These are phyloP conservation scores for Lordiphosa andalusiaca DNA, from an alignment of 2,888 invertebrate genomes.

Conservation along the genomic window DNA sequence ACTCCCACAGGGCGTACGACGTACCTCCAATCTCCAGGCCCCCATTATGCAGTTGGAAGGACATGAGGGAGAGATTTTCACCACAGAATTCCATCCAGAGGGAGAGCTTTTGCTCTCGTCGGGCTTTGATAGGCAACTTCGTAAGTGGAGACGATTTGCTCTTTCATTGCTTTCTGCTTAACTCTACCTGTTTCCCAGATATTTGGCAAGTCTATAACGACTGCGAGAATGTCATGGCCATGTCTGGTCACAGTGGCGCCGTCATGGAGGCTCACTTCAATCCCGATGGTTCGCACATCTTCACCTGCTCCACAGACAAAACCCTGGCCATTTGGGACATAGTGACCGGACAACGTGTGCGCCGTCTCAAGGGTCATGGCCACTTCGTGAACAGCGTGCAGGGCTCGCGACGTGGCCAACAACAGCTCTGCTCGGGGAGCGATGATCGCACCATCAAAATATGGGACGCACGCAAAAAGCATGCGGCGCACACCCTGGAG, in stretches of 20 bases:
- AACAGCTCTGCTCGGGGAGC: conserved; percentile 94
- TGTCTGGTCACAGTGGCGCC: conserved; percentile 97
- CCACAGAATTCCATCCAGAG: conserved; percentile 96
- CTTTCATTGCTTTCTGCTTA: not conserved
- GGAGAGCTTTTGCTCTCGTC: conserved; percentile 96
- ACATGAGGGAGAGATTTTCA: conserved; percentile 97
- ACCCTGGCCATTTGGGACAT: conserved; percentile 98
- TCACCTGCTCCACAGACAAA: conserved; percentile 96
- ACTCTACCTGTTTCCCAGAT: conserved; percentile 81
- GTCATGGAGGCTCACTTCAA: conserved; percentile 95
- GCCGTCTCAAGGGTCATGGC: conserved; percentile 92
- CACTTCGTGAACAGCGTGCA: conserved; percentile 88
- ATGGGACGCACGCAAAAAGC: conserved; percentile 95
- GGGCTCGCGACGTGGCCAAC: conserved; percentile 90
- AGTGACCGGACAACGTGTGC: conserved; percentile 91
- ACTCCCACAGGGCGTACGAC: conserved; percentile 83
- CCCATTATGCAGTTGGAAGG: conserved; percentile 98
- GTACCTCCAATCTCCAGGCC: conserved; percentile 93
- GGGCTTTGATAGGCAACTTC: conserved; percentile 97
- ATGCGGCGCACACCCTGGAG: conserved; percentile 87
- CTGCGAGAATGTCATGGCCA: conserved; percentile 96
- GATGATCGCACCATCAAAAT: conserved; percentile 96
- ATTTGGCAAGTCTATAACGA: conserved; percentile 99
- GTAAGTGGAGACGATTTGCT: conserved; percentile 82
- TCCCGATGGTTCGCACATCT: conserved; percentile 90